Evolutionary conservation across 2,888 invertebrate genomes (phyloP).

Genomic region (Calliopum simillimum): DNA sequence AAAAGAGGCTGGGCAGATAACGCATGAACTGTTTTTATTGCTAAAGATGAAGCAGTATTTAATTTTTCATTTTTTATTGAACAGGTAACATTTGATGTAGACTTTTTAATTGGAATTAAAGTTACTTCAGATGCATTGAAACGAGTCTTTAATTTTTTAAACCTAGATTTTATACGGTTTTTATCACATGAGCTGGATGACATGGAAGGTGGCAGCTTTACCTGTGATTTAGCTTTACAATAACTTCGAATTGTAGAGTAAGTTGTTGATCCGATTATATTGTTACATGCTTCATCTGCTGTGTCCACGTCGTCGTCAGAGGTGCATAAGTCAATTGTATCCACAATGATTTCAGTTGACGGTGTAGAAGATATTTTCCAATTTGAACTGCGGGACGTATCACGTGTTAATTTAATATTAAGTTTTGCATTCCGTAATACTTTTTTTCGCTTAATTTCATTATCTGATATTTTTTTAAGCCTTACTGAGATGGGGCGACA

Average conservation of each 20-base stretch:
- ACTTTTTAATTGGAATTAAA: slow-evolving; percentile 32
- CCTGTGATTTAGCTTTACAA: slow-evolving; percentile 7
- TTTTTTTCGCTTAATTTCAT: slow-evolving; percentile 53
- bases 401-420: slow-evolving; percentile 64
- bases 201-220: neutral
- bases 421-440: slow-evolving; percentile 54
- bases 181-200: slow-evolving; percentile 9
- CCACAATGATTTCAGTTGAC: slow-evolving; percentile 67
- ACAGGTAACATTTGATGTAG: slow-evolving; percentile 21
- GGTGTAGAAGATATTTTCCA: slow-evolving; percentile 63
- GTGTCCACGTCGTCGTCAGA: slow-evolving; percentile 73
- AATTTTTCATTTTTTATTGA: slow-evolving; percentile 29
- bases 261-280: no score
- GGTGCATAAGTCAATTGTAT: slow-evolving; percentile 76
- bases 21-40: no score
- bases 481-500: slow-evolving; percentile 66
- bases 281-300: neutral
- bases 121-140: slow-evolving; percentile 31
- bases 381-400: slow-evolving; percentile 60
- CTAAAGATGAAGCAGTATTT: slow-evolving; percentile 33
- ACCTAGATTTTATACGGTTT: neutral
- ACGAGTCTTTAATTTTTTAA: slow-evolving; percentile 3
- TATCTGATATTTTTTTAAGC: slow-evolving; percentile 62
- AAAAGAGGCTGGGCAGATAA: no score
- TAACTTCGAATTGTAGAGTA: neutral